These are phyloP conservation scores for Stenodema calcarata DNA, from an alignment of 2,888 invertebrate species.

Conservation along the genomic window DNA sequence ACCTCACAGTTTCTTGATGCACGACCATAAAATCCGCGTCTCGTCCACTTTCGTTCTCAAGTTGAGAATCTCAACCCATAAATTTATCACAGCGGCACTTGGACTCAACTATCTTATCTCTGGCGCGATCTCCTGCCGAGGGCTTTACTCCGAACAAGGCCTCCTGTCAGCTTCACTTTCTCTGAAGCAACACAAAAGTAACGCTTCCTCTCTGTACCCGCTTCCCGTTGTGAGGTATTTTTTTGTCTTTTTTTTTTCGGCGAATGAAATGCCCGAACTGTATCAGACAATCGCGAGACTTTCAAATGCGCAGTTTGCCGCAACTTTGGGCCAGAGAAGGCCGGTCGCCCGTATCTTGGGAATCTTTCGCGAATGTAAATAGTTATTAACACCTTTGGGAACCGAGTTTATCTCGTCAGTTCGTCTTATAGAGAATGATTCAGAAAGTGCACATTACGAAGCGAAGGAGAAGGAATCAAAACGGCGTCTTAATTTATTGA, in stretches of 20 bases:
- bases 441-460: neutral
- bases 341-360: neutral
- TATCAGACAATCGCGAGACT: neutral
- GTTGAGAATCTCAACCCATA: no score
- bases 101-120: neutral
- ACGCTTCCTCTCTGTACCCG: neutral
- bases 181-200: neutral
- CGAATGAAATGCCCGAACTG: neutral
- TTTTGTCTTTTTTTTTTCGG: neutral
- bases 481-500: no score
- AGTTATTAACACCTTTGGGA: neutral
- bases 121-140: neutral
- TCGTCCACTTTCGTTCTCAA: neutral
- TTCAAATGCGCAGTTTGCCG: neutral
- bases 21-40: neutral
- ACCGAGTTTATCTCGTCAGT: neutral
- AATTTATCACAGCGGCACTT: neutral
- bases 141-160: neutral
- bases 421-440: neutral
- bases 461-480: neutral
- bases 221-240: neutral
- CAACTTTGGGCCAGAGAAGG: neutral
- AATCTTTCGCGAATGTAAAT: neutral
- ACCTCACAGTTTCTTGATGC: no score
- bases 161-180: neutral